Evolutionary conservation across 1,140 invertebrate species (phyloP), one percentile per base, ranked within the genome.

Genomic region (Arion vulgaris): DNA sequence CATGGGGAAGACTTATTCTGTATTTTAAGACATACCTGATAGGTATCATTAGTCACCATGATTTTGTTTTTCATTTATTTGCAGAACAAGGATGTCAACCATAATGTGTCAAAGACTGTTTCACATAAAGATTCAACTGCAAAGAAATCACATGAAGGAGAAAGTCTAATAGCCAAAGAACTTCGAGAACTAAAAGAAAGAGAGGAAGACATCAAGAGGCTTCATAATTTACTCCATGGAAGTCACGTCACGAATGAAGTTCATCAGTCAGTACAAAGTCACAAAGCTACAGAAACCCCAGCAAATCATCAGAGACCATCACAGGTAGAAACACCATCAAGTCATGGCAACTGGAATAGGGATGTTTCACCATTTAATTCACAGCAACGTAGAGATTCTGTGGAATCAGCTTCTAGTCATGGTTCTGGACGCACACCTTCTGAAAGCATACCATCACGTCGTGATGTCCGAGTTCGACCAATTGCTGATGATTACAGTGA

Each of bases 161-260:
- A 93, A 83, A 91, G 90, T 66, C 89, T 91, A 57, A 94, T 94
- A 57, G 93, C 93, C 7, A 86, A 89, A 51, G 93, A 94, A 84
- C 90, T 94, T 38, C 85, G 92, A 32, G 92, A 93, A 83, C 87
- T 92, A 84, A 87, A 89, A 72, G 91, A 93, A 83, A 85, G 93
- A 11, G 93, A 94, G 83, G 93, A 93, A 36, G 93, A 94, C 77
- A 86, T 94, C 11, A 86, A 90, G 23, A 11, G 34, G 76, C 51
- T 53, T 53, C n/a, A 77, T 49, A 78, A 45, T 38, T 17, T 15
- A 13, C 28, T 66, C 1, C 51, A 68, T 28, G 45, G 53, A 38
- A 73, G 62, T 32, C 39, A 73, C 28, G 71, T 80, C 73, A 53
- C 38, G 5, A 45, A 75, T 51, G 45, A 53, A 51, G 15, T 45